A percentile compares a stretch with the other conserved stretches of the same genome.
Conservation (phyloP, 2,888 invertebrate species). For the Luffia ferchaultella region DNA sequence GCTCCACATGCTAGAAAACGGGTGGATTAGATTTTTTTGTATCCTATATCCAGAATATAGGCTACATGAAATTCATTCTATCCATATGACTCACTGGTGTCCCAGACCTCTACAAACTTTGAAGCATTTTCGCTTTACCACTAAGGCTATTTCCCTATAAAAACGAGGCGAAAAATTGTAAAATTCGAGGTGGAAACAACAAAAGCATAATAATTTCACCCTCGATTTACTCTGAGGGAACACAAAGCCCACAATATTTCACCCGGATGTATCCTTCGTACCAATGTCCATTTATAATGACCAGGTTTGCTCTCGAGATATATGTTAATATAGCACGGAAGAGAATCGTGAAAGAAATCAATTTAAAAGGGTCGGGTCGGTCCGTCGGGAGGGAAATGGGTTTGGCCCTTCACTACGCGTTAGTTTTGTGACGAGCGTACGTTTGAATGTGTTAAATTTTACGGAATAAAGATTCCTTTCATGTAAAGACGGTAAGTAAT, state of each 20-base stretch:
- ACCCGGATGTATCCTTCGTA: conserved; percentile 12
- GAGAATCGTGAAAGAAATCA: conserved; percentile 9
- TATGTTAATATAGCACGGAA: conserved; percentile 8
- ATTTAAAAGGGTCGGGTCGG: conserved; percentile 10
- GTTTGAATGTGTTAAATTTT: conserved; percentile 54
- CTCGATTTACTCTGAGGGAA: conserved; percentile 27
- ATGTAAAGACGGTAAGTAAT: background rate
- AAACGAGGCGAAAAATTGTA: background rate
- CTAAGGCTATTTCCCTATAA: too few species aligned
- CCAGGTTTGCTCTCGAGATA: conserved; percentile 15
- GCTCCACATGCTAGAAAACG: too few species aligned
- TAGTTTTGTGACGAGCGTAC: conserved; percentile 16
- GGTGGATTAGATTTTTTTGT: too few species aligned
- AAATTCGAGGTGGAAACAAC: background rate
- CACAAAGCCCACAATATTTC: conserved; percentile 28
- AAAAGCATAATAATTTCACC: conserved; percentile 31
- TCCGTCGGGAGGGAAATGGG: conserved; percentile 5
- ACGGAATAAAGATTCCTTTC: conserved; percentile 30
- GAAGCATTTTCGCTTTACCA: too few species aligned
- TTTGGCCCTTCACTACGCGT: background rate
- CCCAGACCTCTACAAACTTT: too few species aligned
- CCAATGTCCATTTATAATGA: conserved; percentile 27
- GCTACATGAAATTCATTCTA: too few species aligned
- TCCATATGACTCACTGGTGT: too few species aligned
- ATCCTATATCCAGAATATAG: too few species aligned